These are phyloP conservation scores for Buteo buteo DNA, from an alignment of 2,113 vertebrate genomes.

Conservation along the genomic window DNA sequence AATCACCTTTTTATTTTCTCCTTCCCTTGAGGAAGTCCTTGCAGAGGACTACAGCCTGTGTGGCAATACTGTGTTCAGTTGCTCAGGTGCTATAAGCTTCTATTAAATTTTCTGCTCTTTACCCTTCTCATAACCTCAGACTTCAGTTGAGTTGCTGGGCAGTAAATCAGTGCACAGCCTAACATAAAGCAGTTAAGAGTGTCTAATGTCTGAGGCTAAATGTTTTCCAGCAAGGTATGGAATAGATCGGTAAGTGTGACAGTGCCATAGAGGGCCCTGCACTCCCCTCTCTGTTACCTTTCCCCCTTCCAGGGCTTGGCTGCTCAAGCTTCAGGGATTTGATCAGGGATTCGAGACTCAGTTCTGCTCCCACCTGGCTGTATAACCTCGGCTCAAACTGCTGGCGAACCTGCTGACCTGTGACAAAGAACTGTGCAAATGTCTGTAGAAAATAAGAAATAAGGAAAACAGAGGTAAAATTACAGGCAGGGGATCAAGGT, in stretches of 20 bases:
- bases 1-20: not conserved
- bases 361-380: not conserved
- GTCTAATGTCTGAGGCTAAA: not conserved
- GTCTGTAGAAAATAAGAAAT: not conserved
- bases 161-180: not conserved
- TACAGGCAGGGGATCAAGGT: not conserved
- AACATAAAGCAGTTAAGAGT: not conserved
- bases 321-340: not conserved
- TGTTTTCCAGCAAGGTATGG: not conserved
- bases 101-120: not conserved
- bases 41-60: not conserved
- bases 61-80: not conserved
- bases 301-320: not conserved
- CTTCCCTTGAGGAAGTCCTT: not conserved
- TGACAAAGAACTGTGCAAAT: not conserved
- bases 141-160: fast-evolving
- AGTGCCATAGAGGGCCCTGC: not conserved
- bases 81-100: not conserved
- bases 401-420: not conserved
- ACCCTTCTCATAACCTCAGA: not conserved
- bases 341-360: not conserved
- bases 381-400: not conserved
- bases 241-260: not conserved
- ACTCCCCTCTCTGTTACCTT: not conserved
- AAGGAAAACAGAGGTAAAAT: not conserved